phyloP scores from a whole-genome alignment of 2,113 vertebrate genomes.

The Epinephelus moara region DNA sequence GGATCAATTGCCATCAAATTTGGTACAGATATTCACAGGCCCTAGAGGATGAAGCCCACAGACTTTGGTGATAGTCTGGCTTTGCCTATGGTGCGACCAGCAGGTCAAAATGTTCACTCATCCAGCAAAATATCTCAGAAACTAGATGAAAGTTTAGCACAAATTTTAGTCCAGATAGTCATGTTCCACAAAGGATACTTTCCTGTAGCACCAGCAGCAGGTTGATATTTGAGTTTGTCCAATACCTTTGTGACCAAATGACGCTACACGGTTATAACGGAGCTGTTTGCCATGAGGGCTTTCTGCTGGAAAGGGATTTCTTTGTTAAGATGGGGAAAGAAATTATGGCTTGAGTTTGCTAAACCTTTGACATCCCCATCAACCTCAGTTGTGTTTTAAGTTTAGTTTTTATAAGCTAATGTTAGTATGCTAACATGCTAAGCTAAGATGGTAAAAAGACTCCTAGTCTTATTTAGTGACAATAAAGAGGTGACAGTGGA shows the following conservation, averaged over 20 bases:
- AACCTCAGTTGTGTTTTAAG: neutral
- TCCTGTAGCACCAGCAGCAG: neutral
- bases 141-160: neutral
- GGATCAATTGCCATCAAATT: too few species aligned
- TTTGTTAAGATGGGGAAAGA: too few species aligned
- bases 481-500: neutral
- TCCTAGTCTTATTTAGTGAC: too few species aligned
- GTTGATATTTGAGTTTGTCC: neutral
- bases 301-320: too few species aligned
- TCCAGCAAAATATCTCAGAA: neutral
- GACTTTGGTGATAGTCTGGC: neutral
- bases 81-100: neutral
- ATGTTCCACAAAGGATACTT: neutral
- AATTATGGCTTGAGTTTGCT: neutral
- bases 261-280: too few species aligned
- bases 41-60: too few species aligned
- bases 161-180: neutral
- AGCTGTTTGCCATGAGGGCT: too few species aligned
- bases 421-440: neutral
- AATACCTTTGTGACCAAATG: neutral
- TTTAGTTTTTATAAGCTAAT: neutral
- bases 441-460: neutral
- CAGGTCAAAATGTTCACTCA: neutral
- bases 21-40: too few species aligned
- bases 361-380: neutral